Conservation (phyloP, 2,797 vertebrate species). For the Harpagifer antarcticus region DNA sequence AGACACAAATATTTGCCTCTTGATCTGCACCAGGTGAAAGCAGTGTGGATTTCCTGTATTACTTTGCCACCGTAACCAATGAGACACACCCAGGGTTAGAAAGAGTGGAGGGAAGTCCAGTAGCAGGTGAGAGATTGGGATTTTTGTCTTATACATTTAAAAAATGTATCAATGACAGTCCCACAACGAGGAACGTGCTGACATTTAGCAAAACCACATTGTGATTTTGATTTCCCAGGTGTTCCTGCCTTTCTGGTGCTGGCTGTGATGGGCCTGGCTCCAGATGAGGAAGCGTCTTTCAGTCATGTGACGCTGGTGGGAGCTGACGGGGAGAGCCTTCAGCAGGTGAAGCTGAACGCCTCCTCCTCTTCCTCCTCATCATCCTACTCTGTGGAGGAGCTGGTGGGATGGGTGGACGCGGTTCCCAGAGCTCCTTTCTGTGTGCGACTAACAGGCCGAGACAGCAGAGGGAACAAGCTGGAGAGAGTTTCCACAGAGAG, state of each 20-base stretch:
- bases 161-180: not conserved
- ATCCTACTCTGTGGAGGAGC: constrained; percentile 65
- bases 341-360: constrained; percentile 79
- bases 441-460: constrained; percentile 82
- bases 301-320: constrained; percentile 82
- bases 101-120: constrained; percentile 84
- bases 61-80: constrained; percentile 86
- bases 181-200: not conserved
- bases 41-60: constrained; percentile 89
- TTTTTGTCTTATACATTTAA: not conserved
- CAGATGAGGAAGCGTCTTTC: constrained; percentile 64
- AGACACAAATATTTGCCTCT: not conserved
- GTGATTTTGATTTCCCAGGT: constrained; percentile 68
- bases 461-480: constrained; percentile 77
- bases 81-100: constrained; percentile 90
- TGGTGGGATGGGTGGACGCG: constrained; percentile 79
- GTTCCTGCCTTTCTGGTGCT: constrained; percentile 85
- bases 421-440: constrained; percentile 84
- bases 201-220: not conserved
- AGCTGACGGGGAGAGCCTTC: constrained; percentile 76
- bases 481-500: constrained; percentile 86
- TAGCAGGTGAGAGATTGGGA: constrained; percentile 78
- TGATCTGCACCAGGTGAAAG: constrained; percentile 82
- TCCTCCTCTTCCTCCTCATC: constrained; percentile 47
- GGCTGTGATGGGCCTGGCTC: constrained; percentile 80